Conservation (phyloP, 2,888 invertebrate species). For the Lamellibrachia satsuma region DNA sequence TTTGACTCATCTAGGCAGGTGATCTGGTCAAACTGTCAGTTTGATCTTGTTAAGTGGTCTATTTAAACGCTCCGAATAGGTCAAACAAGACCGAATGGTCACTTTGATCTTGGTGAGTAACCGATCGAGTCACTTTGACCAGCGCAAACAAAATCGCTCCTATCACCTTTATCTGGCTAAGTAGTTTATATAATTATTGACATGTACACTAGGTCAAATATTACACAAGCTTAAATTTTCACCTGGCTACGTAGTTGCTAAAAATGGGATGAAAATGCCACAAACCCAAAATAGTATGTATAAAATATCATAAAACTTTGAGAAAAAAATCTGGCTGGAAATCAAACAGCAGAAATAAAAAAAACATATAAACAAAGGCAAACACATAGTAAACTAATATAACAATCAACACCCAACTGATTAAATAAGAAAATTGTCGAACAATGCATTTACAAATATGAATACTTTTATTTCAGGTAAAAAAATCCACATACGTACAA, state of each 20-base stretch:
- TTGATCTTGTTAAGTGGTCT: slow-evolving; percentile 13
- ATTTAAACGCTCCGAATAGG: neutral
- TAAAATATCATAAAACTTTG: neutral
- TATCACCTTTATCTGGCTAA: neutral
- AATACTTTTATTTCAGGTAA: too few relatives aligned
- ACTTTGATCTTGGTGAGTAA: neutral
- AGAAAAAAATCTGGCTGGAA: neutral
- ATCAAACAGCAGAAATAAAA: too few relatives aligned
- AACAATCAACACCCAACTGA: too few relatives aligned
- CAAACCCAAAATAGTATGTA: neutral
- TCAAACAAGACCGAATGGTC: neutral
- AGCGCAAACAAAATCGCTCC: neutral
- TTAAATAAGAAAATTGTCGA: too few relatives aligned
- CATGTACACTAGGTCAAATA: neutral
- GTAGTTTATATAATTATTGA: neutral
- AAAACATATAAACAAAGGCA: too few relatives aligned
- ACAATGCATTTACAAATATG: too few relatives aligned
- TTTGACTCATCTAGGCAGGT: neutral
- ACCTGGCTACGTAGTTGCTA: neutral
- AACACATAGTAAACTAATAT: too few relatives aligned
- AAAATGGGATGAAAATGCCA: neutral
- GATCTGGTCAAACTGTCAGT: neutral
- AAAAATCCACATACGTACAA: too few relatives aligned
- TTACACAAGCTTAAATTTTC: neutral
- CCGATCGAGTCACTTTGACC: neutral